Evolutionary conservation across 2,888 invertebrate species (phyloP).

Genomic region (Heliothis peltigera): DNA sequence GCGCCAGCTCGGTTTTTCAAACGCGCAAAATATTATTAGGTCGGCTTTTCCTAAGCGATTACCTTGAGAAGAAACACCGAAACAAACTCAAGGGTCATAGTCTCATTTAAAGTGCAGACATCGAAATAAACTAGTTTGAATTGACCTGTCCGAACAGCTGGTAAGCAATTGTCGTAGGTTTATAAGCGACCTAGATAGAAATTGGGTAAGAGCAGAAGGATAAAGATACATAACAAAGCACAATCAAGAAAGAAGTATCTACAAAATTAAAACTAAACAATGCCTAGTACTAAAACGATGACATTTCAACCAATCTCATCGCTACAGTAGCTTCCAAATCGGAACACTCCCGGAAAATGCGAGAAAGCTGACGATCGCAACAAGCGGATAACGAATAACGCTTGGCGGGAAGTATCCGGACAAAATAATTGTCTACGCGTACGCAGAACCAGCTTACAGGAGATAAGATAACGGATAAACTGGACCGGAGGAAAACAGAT

Average conservation of each 20-base stretch:
- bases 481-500: not conserved
- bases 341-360: not conserved
- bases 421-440: not conserved
- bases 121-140: no score
- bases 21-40: no score
- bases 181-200: no score
- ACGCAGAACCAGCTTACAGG: not conserved
- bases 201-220: no score
- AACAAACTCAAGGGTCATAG: no score
- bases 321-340: not conserved
- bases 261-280: not conserved
- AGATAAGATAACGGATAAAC: constrained; percentile 8
- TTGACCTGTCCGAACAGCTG: no score
- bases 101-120: no score
- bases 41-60: no score
- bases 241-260: not conserved
- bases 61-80: no score
- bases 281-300: not conserved
- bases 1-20: no score
- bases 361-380: not conserved
- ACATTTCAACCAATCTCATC: not conserved
- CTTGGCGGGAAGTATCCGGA: not conserved
- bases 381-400: not conserved
- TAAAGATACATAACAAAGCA: no score
- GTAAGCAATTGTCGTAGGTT: no score